A percentile compares a stretch with the other conserved stretches of the same genome.
phyloP scores from a whole-genome alignment of 2,113 vertebrate species.

The Lethenteron reissneri region DNA sequence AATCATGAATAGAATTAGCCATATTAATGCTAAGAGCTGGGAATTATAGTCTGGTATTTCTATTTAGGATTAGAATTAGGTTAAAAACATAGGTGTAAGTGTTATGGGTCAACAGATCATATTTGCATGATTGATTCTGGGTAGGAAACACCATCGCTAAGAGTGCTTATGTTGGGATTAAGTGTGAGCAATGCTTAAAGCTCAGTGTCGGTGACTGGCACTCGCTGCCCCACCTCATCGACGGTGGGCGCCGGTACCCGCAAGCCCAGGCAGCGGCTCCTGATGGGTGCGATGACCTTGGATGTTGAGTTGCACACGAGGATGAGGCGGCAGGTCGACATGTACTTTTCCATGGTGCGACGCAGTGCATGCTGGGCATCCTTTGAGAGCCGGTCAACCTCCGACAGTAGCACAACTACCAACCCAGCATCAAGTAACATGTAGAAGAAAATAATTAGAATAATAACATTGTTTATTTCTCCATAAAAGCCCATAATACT shows the following conservation, averaged over 20 bases:
- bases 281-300: slow-evolving; percentile 79
- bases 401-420: slow-evolving; percentile 72
- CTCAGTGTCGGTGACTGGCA: no score
- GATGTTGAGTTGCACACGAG: slow-evolving; percentile 82
- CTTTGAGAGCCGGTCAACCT: slow-evolving; percentile 82
- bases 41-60: no score
- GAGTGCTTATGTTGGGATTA: no score
- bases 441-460: background rate
- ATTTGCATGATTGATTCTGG: no score
- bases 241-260: slow-evolving; percentile 62
- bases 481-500: no score
- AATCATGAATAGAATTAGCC: no score
- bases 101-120: no score
- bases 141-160: no score
- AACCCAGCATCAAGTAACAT: background rate
- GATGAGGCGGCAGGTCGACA: slow-evolving; percentile 72
- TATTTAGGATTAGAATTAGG: no score
- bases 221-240: slow-evolving; percentile 38
- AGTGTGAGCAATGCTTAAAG: no score
- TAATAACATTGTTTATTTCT: background rate
- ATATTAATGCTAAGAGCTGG: no score
- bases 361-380: slow-evolving; percentile 87
- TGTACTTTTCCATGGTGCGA: slow-evolving; percentile 95
- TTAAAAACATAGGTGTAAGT: no score
- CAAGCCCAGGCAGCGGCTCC: slow-evolving; percentile 66